Evolutionary conservation across 2,888 invertebrate species (phyloP).

Genomic region (Microctonus brassicae): DNA sequence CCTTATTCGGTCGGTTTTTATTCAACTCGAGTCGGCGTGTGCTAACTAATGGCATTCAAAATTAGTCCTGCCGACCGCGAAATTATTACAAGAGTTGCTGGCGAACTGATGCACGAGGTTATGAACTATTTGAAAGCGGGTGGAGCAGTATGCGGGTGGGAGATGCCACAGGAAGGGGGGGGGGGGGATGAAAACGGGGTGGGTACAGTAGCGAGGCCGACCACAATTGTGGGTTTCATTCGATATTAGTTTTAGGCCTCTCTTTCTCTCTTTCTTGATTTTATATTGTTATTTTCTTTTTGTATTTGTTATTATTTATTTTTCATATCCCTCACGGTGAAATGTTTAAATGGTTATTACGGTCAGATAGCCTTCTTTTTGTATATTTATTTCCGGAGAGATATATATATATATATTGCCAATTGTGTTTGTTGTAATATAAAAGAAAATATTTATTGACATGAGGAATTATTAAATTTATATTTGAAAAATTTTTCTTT

Average conservation of each 20-base stretch:
- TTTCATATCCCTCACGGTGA: slow-evolving; percentile 48
- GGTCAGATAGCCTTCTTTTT: slow-evolving; percentile 52
- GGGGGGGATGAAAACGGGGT: slow-evolving; percentile 22
- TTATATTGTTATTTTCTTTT: slow-evolving; percentile 21
- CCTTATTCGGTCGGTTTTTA: not conserved
- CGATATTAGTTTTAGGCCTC: slow-evolving; percentile 67
- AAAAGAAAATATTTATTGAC: too few relatives aligned
- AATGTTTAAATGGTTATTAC: slow-evolving; percentile 65
- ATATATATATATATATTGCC: not conserved
- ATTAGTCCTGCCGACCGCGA: slow-evolving; percentile 65
- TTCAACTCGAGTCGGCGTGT: slow-evolving; percentile 54
- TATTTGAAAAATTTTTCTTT: not conserved
- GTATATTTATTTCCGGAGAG: slow-evolving; percentile 34
- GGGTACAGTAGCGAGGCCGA: slow-evolving; percentile 47
- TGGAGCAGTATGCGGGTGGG: slow-evolving; percentile 5
- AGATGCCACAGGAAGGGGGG: slow-evolving; percentile 11
- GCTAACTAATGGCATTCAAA: slow-evolving; percentile 70
- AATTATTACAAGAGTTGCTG: slow-evolving; percentile 59
- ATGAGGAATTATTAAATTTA: too few relatives aligned
- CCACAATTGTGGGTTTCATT: slow-evolving; percentile 65
- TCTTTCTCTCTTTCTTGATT: slow-evolving; percentile 29
- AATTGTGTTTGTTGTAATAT: too few relatives aligned
- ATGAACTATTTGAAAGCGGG: slow-evolving; percentile 24
- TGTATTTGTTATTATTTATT: slow-evolving; percentile 27
- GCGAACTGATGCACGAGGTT: slow-evolving; percentile 23